These are phyloP conservation scores for Drosophila gunungcola DNA, from an alignment of 1,140 invertebrate species.

Conservation along the genomic window DNA sequence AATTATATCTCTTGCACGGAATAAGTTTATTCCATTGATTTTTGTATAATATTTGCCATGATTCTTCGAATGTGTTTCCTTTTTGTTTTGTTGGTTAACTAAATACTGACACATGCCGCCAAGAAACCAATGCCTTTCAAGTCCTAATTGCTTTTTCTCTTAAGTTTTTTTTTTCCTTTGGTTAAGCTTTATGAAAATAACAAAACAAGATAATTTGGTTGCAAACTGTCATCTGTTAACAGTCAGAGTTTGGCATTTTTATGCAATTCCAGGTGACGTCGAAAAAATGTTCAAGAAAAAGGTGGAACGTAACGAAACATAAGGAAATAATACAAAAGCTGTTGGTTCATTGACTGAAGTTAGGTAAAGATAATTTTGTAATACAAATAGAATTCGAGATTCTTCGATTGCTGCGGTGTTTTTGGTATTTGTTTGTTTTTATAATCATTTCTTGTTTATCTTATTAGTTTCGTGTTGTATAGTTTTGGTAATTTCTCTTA, in stretches of 20 bases:
- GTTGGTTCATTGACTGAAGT: constrained; percentile 65
- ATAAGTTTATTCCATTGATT: constrained; percentile 8
- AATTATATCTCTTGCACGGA: constrained; percentile 12
- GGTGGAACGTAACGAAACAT: constrained; percentile 40
- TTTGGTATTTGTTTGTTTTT: constrained; percentile 59
- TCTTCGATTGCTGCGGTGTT: constrained; percentile 72
- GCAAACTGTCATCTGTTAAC: constrained; percentile 35
- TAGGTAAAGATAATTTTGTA: constrained; percentile 66
- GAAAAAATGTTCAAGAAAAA: constrained; percentile 39
- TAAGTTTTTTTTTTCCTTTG: constrained; percentile 23
- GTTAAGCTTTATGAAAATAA: constrained; percentile 52
- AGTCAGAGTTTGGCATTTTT: constrained; percentile 66
- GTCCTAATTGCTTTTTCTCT: constrained; percentile 41
- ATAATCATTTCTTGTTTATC: constrained; percentile 57
- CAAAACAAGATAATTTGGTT: constrained; percentile 25
- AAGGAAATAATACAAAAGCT: constrained; percentile 38
- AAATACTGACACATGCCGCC: constrained; percentile 84
- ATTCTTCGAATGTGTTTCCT: constrained; percentile 35
- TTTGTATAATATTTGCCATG: constrained; percentile 39
- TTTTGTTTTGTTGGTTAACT: constrained; percentile 33
- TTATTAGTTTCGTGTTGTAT: constrained; percentile 56
- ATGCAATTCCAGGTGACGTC: constrained; percentile 78
- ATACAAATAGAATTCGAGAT: constrained; percentile 60
- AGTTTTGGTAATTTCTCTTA: constrained; percentile 63
- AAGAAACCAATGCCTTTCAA: constrained; percentile 86